phyloP scores from a whole-genome alignment of 30 jellyfish, hydroid and myxozoan genomes.

The Aurelia sp. region DNA sequence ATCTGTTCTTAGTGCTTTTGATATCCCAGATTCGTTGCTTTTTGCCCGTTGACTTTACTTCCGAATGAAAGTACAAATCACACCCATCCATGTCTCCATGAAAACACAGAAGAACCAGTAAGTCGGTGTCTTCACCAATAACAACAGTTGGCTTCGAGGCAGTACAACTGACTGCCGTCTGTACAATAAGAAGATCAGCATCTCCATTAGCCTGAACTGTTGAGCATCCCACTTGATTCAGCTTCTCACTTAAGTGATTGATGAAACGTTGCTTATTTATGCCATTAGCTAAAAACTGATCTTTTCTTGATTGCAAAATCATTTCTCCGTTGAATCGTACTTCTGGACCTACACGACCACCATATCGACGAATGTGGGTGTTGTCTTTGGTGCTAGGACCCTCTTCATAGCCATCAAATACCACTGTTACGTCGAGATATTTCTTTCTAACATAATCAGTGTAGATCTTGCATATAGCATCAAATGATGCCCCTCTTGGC shows the following conservation, averaged over 20 bases:
- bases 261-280: constrained; percentile 43
- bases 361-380: constrained; percentile 45
- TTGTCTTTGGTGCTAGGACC: constrained; percentile 21
- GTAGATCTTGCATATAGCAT: constrained; percentile 27
- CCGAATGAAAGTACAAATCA: constrained; percentile 17
- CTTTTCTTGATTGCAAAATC: constrained; percentile 43
- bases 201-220: constrained; percentile 38
- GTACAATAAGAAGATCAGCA: constrained; percentile 56
- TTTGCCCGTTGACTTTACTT: constrained; percentile 10
- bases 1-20: constrained; percentile 6
- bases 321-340: constrained; percentile 45
- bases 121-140: constrained; percentile 60
- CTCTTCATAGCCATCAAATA: constrained; percentile 35
- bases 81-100: constrained; percentile 48
- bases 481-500: constrained; percentile 23
- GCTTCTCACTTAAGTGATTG: constrained; percentile 1
- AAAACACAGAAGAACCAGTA: constrained; percentile 54
- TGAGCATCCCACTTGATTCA: constrained; percentile 20
- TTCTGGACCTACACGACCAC: constrained; percentile 22
- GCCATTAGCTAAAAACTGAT: constrained; percentile 37
- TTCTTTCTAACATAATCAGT: constrained; percentile 31
- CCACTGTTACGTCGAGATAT: constrained; percentile 23
- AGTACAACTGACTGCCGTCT: constrained; percentile 38
- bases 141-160: constrained; percentile 26
- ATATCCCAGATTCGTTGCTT: constrained; percentile 50